Conservation (phyloP, 2,113 vertebrate species). For the Apistogramma diplotaenia region DNA sequence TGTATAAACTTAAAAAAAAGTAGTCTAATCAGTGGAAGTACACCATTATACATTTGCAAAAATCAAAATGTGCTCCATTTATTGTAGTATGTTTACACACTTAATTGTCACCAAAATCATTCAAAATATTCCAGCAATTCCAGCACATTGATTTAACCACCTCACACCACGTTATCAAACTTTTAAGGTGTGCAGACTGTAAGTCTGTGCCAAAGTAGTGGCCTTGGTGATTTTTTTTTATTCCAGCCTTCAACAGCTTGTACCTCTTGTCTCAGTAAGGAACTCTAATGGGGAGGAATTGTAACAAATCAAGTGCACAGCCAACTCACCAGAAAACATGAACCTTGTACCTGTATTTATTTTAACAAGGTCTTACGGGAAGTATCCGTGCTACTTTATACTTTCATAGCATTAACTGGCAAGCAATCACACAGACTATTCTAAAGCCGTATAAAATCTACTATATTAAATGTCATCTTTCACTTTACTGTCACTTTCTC, state of each 20-base stretch:
- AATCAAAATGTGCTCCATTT: conserved; percentile 2
- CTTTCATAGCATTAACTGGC: neutral
- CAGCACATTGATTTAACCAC: neutral
- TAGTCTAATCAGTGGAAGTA: neutral
- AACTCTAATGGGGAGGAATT: neutral
- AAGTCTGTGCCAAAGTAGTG: neutral
- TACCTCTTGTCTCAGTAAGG: neutral
- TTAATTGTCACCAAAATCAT: neutral
- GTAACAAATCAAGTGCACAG: neutral
- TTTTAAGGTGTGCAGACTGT: neutral
- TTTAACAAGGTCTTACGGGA: neutral
- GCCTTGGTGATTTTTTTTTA: conserved; percentile 1
- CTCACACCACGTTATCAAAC: neutral
- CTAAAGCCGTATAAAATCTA: neutral
- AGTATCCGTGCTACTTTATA: neutral
- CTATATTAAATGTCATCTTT: neutral
- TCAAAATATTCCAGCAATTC: neutral
- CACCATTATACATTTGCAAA: conserved; percentile 15
- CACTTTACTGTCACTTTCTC: neutral
- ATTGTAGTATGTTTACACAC: neutral
- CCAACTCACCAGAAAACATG: neutral
- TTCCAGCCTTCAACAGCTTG: neutral
- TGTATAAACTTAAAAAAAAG: neutral
- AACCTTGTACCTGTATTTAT: neutral
- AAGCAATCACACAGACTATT: neutral